A percentile compares a stretch with the other conserved stretches of the same genome.
These are phyloP conservation scores for Glareola pratincola DNA, from an alignment of 2,113 vertebrate genomes.

Conservation along the genomic window DNA sequence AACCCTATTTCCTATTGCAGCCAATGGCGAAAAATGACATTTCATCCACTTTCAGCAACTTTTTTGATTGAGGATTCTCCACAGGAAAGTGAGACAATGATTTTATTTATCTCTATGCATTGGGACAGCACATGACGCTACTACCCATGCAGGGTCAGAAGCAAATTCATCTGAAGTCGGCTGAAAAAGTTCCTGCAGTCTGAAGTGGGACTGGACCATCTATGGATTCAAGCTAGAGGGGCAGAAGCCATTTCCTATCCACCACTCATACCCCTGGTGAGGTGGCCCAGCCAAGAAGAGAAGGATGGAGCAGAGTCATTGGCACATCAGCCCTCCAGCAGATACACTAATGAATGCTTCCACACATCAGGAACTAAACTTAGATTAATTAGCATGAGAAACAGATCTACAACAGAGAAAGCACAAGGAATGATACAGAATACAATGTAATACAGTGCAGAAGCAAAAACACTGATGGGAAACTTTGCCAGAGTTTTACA, in stretches of 20 bases:
- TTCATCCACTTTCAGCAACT: background rate
- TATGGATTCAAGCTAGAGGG: background rate
- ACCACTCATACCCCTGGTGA: too few relatives aligned
- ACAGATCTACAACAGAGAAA: background rate
- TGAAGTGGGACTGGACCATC: background rate
- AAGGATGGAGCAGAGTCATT: background rate
- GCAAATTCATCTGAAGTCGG: background rate
- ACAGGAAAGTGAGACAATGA: background rate
- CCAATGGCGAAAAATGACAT: background rate
- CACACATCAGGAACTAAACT: background rate
- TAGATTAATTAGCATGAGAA: background rate
- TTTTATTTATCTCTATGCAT: background rate
- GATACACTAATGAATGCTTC: background rate
- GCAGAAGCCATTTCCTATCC: background rate
- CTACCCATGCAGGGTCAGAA: background rate
- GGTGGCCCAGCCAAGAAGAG: background rate
- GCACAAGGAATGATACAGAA: background rate
- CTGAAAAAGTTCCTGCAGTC: background rate
- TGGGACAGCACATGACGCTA: background rate
- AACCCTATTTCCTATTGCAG: background rate
- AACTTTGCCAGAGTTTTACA: constrained; percentile 23
- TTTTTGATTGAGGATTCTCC: background rate
- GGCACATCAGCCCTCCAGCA: background rate
- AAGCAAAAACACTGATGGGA: background rate
- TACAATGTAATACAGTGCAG: background rate